phyloP scores from a whole-genome alignment of 2,113 vertebrate species.

The Anguilla japonica region DNA sequence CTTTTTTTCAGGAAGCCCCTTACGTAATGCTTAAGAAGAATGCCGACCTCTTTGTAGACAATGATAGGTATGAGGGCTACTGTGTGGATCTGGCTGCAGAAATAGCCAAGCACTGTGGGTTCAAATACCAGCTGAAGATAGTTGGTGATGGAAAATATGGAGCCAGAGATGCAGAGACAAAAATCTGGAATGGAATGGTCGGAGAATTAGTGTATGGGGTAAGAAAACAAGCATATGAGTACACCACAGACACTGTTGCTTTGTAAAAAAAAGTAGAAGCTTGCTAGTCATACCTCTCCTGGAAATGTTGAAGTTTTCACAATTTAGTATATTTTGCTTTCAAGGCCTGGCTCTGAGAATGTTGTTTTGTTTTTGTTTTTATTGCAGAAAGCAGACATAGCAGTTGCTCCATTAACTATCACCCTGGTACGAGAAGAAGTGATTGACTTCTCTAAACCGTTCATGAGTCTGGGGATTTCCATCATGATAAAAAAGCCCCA shows the following conservation, averaged over 20 bases:
- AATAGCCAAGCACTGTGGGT: constrained; percentile 97
- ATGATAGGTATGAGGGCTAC: constrained; percentile 96
- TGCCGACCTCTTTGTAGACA: constrained; percentile 90
- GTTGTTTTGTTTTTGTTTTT: neutral
- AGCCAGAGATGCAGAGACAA: constrained; percentile 96
- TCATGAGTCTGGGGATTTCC: constrained; percentile 99
- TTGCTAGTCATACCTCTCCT: neutral
- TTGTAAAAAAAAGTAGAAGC: neutral
- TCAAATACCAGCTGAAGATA: constrained; percentile 97
- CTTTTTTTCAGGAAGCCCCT: constrained; percentile 83
- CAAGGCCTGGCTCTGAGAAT: neutral
- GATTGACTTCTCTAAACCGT: constrained; percentile 99
- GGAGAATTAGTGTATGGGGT: constrained; percentile 98
- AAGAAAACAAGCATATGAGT: constrained; percentile 54
- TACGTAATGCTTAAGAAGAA: constrained; percentile 99
- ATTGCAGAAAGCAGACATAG: constrained; percentile 96
- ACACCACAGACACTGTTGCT: neutral
- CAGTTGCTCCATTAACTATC: constrained; percentile 95
- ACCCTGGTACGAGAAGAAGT: constrained; percentile 98
- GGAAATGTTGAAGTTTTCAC: neutral
- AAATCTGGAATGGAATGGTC: constrained; percentile 99
- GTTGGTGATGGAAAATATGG: constrained; percentile 97
- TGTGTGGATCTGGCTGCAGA: constrained; percentile 97
- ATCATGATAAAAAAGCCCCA: constrained; percentile 99
- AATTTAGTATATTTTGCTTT: neutral